Evolutionary conservation across 2,888 invertebrate species (phyloP).

Genomic region (Aricia artaxerxes): DNA sequence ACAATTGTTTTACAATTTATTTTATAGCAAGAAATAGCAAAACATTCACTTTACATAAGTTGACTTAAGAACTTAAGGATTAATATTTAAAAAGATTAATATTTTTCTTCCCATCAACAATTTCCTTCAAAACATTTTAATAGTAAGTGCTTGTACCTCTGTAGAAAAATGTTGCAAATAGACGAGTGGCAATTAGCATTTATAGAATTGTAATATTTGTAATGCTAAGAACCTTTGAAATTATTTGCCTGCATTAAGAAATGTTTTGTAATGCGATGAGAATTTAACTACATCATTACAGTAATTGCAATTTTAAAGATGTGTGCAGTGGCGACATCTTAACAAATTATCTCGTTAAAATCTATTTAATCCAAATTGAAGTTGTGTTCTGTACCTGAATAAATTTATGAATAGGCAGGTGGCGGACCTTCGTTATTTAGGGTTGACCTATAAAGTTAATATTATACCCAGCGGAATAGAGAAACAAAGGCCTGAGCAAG

Average conservation of each 20-base stretch:
- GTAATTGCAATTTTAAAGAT: background rate
- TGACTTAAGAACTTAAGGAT: background rate
- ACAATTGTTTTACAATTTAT: too few species aligned
- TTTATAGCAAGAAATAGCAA: background rate
- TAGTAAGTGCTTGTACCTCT: background rate
- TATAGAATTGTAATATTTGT: background rate
- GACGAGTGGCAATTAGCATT: background rate
- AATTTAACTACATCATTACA: background rate
- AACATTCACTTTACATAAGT: background rate
- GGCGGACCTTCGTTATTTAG: too few species aligned
- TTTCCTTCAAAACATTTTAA: background rate
- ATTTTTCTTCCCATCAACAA: background rate
- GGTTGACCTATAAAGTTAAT: too few species aligned
- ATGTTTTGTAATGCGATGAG: background rate
- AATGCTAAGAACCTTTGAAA: background rate
- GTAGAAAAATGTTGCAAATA: too few species aligned
- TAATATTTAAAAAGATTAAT: too few species aligned
- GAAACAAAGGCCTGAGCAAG: too few species aligned
- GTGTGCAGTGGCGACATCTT: background rate
- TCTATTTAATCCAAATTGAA: background rate
- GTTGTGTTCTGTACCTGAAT: too few species aligned
- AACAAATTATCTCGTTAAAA: background rate
- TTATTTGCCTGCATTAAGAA: background rate
- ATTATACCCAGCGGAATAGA: too few species aligned
- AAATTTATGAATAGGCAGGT: too few species aligned